Evolutionary conservation across 1,140 invertebrate species (phyloP), one percentile per base, ranked within the genome.

Genomic region (Aporrectodea caliginosa): DNA sequence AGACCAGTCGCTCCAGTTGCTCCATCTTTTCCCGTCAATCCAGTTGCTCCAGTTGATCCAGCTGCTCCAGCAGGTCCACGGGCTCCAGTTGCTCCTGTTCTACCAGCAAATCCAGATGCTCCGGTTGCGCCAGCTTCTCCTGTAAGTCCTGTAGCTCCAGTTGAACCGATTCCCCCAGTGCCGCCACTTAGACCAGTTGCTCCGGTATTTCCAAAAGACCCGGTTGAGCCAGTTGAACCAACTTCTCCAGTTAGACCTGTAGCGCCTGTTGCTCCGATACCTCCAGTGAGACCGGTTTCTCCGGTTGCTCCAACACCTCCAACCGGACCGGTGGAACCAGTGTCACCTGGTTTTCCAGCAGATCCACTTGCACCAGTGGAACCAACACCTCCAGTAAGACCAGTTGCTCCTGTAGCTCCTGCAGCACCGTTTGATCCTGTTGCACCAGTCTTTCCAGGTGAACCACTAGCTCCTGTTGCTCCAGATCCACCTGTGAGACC

Each of bases 1-100:
- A 35, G 16, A 16, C 31, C 31, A 14, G 87, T 78, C 83, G 81
- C n/a, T 85, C 89, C 79, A 84, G 84, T 75, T 1, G 83, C 76
- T 30, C 84, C 84, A 70, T 83, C 81, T 27, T 79, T 78, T 58
- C 85, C 85, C 33, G 69, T 31, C n/a, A 29, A 69, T 58, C 78
- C 78, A 73, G 83, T 79, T 27, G 78, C 75, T 73, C 85, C 85
- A 29, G 75, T 22, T 27, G 35, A 78, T 0, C 81, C 81, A 31
- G 71, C 32, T 29, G 58, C 69, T 74, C 81, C 81, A 16, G 79
- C 22, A 78, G 16, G 16, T 35, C 85, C 85, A 73, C 32, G 68
- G 58, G 78, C 82, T 75, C 35, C 72, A 43, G 35, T 82, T 35
- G 78, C 69, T n/a, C 81, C 81, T 78, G 34, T 31, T 29, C 77